Base-by-base conservation (phyloP, 2,113 vertebrate species). In the Holacanthus passer region DNA sequence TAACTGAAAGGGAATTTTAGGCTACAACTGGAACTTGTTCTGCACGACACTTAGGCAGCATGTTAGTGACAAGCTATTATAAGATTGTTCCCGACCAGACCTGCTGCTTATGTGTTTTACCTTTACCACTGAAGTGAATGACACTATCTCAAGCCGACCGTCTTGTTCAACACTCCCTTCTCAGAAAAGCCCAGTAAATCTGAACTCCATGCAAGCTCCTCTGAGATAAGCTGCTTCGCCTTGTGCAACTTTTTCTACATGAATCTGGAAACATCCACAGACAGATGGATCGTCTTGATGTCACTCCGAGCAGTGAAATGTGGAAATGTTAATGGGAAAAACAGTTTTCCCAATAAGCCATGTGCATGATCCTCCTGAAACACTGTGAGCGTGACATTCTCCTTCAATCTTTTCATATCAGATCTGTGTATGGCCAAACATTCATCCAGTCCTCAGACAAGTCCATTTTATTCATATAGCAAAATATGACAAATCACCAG, bases 241-340 rank as follows among this genome's bases (percentile, higher is more conserved):
- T 83, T 81, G 73, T 68, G 59, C 72, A 82, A 68, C 55, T 12
- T 65, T 27, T 56, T 84, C 17, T 29, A 39, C 3, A 62, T 52
- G 29, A 69, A 55, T 64, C 81, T 82, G 72, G 73, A 56, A 86
- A 83, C 56, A 73, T 85, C 50, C 47, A 24, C 31, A 66, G 12
- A 63, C 67, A 63, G 20, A 75, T 47, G 39, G 31, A 55, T 55
- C 68, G 8, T 45, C 13, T 82, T 76, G 47, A 59, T 79, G 70
- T 68, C 55, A 45, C 10, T 53, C 19, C 37, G 45, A 73, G 70
- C 48, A 73, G 27, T 60, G 58, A 59, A 69, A 65, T 66, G 43
- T 41, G 52, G 19, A 79, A 39, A 82, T 41, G 35, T 31, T 64
- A 70, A 80, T 77, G 43, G 41, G 41, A 35, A 72, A 79, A 76